phyloP scores from a whole-genome alignment of 2,113 vertebrate species.

The Xerus inauris region DNA sequence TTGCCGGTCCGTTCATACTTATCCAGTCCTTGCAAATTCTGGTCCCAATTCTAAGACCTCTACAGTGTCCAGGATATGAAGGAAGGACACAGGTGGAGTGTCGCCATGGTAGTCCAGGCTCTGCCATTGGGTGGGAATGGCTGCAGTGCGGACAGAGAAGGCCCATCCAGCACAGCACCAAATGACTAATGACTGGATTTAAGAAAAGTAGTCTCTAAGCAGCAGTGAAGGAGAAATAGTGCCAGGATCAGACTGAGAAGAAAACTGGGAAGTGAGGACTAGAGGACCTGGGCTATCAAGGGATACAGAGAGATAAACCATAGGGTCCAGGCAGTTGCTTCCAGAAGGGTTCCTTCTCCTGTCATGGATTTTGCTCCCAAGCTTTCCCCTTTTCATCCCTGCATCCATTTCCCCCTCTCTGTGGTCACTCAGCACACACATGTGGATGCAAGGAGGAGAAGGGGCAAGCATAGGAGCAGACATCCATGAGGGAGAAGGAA shows the following conservation, averaged over 20 bases:
- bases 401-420: too few species aligned
- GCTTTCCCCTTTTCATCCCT: too few species aligned
- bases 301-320: neutral
- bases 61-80: neutral
- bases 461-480: neutral
- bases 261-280: neutral
- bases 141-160: neutral
- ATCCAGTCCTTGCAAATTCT: neutral
- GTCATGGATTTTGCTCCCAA: too few species aligned
- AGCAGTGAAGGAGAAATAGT: neutral
- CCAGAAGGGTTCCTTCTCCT: neutral
- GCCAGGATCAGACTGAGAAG: neutral
- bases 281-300: neutral
- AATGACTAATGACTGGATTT: neutral
- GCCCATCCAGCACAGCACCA: neutral
- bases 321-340: neutral
- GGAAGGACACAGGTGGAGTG: neutral
- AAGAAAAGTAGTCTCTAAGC: neutral
- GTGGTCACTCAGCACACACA: too few species aligned
- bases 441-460: neutral
- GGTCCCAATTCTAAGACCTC: neutral
- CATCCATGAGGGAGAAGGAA: rapidly evolving
- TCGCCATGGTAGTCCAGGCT: neutral
- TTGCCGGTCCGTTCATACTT: neutral
- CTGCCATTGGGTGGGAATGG: too few species aligned